A percentile compares a stretch with the other conserved stretches of the same genome.
Conservation (phyloP, 2,113 vertebrate genomes). For the Macaca mulatta region DNA sequence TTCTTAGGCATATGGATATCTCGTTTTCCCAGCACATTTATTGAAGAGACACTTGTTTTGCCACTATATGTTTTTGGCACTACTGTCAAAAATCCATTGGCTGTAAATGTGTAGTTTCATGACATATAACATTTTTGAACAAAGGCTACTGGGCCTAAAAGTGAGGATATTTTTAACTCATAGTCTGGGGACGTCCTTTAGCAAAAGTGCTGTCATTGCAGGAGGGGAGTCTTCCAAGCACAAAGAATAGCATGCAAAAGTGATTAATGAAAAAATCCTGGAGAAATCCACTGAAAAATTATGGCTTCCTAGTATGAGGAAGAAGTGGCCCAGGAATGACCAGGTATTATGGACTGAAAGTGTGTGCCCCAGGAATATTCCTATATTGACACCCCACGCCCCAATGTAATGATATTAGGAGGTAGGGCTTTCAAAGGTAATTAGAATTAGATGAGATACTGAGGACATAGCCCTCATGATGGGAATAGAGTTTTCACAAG, state of each 20-base stretch:
- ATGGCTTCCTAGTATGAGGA: not conserved
- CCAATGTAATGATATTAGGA: not conserved
- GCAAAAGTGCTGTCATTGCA: not conserved
- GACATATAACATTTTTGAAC: not conserved
- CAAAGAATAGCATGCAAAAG: not conserved
- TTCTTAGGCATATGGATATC: not conserved
- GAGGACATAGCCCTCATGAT: no score
- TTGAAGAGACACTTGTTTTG: not conserved
- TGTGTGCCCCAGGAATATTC: not conserved
- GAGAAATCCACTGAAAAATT: not conserved
- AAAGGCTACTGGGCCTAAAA: accelerated
- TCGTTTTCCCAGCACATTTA: not conserved
- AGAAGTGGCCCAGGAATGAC: not conserved
- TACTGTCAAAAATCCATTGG: not conserved
- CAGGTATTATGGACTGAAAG: not conserved
- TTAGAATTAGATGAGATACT: not conserved
- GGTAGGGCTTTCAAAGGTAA: not conserved
- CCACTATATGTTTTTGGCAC: not conserved
- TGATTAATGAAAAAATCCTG: not conserved
- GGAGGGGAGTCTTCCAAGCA: not conserved
- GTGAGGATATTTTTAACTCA: not conserved
- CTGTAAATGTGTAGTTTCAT: not conserved
- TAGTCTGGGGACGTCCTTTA: not conserved
- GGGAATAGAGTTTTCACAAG: not conserved
- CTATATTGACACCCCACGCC: not conserved